phyloP scores from a whole-genome alignment of 2,888 invertebrate species.

The Eilema depressum region DNA sequence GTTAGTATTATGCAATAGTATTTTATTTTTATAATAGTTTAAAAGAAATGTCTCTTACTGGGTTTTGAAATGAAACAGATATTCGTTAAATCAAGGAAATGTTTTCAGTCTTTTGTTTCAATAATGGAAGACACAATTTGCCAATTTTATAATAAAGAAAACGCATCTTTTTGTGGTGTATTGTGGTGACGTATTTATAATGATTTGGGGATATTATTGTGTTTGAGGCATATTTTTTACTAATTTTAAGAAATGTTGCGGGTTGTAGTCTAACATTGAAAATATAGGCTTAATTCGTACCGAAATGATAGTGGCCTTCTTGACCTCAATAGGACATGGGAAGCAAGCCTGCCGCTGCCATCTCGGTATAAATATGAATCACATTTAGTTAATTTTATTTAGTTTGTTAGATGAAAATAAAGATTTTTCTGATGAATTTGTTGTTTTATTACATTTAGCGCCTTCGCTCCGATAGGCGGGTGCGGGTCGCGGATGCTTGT shows the following conservation, averaged over 20 bases:
- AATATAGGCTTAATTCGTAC: neutral
- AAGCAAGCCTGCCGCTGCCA: neutral
- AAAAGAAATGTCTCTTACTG: neutral
- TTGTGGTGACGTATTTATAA: neutral
- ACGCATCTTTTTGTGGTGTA: neutral
- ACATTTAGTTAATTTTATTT: neutral
- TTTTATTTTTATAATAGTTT: neutral
- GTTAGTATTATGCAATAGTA: no score
- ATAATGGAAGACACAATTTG: neutral
- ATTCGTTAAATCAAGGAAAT: neutral
- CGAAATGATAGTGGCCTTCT: neutral
- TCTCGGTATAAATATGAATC: neutral
- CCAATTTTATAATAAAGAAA: neutral
- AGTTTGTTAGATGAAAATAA: constrained; percentile 4
- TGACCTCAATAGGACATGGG: neutral
- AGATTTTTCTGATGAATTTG: neutral
- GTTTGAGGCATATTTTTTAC: neutral
- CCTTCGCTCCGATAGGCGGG: no score
- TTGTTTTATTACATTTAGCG: neutral
- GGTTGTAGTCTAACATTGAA: constrained; percentile 3
- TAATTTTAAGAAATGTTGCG: neutral
- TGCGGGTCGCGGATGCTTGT: no score
- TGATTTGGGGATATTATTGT: neutral
- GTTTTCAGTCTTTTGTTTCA: neutral
- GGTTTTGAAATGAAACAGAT: neutral